phyloP scores from a whole-genome alignment of 2,113 vertebrate species.

The Pterocles orientalis region DNA sequence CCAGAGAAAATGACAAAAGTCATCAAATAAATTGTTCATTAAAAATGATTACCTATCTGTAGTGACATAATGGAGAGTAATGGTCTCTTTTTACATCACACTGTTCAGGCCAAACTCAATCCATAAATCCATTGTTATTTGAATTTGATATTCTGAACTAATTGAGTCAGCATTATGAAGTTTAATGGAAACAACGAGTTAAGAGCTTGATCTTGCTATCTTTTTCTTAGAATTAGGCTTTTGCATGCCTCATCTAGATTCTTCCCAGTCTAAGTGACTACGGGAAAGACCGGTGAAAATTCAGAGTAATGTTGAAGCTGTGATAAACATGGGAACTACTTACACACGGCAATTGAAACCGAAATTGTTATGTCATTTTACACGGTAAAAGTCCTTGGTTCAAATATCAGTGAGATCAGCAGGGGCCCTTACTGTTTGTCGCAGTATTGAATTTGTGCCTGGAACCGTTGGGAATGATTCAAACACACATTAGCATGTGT shows the following conservation, averaged over 20 bases:
- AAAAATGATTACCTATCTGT: neutral
- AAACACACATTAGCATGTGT: neutral
- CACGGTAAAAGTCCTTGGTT: neutral
- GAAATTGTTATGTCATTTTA: neutral
- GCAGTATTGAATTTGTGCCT: neutral
- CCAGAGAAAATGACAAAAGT: neutral
- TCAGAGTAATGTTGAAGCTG: neutral
- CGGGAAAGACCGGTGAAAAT: neutral
- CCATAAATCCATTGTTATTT: constrained; percentile 8
- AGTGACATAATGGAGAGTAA: neutral
- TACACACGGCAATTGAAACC: neutral
- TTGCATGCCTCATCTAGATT: neutral
- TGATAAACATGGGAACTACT: neutral
- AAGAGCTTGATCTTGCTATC: neutral
- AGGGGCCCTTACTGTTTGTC: neutral
- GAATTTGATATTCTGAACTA: constrained; percentile 12
- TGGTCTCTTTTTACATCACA: neutral
- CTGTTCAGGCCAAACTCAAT: constrained; percentile 1
- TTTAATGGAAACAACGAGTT: neutral
- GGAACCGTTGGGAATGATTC: neutral
- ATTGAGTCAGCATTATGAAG: neutral
- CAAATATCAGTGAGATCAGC: neutral
- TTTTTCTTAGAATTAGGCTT: neutral
- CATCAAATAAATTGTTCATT: constrained; percentile 6
- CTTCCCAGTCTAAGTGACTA: neutral